Evolutionary conservation across 1,140 invertebrate species (phyloP).

Genomic region (Diabrotica undecimpunctata): DNA sequence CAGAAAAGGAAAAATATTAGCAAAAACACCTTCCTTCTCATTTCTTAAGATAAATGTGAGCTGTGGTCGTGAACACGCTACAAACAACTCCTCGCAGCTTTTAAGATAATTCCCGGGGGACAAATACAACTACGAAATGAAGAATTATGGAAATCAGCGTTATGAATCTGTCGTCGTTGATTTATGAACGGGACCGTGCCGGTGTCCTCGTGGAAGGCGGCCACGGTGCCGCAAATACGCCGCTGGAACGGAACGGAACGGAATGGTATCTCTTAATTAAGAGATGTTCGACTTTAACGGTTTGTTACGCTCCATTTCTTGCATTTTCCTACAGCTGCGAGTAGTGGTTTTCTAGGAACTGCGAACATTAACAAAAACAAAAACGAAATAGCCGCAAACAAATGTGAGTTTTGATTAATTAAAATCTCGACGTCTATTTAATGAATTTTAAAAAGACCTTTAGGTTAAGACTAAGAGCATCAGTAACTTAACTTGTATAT

Average conservation of each 20-base stretch:
- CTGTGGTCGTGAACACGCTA: not conserved
- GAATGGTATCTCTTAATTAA: not conserved
- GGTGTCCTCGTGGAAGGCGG: no score
- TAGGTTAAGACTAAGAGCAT: no score
- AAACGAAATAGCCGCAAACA: no score
- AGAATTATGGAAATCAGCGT: conserved; percentile 16
- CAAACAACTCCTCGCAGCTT: conserved; percentile 6
- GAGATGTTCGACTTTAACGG: not conserved
- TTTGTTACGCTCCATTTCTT: not conserved
- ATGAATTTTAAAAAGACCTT: no score
- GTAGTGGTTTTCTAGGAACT: no score
- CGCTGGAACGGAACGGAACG: not conserved
- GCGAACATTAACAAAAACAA: no score
- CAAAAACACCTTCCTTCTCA: no score
- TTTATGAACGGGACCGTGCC: not conserved
- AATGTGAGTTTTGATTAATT: no score
- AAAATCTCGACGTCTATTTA: no score
- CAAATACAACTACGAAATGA: conserved; percentile 10
- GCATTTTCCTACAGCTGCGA: not conserved
- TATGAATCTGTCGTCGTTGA: conserved; percentile 15
- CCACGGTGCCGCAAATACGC: not conserved
- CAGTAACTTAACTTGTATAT: no score
- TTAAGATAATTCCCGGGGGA: conserved; percentile 8
- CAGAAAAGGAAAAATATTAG: no score
- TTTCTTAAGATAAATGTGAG: not conserved